Base-by-base conservation (phyloP, 2,797 vertebrate species). In the Galagoides demidoff region DNA sequence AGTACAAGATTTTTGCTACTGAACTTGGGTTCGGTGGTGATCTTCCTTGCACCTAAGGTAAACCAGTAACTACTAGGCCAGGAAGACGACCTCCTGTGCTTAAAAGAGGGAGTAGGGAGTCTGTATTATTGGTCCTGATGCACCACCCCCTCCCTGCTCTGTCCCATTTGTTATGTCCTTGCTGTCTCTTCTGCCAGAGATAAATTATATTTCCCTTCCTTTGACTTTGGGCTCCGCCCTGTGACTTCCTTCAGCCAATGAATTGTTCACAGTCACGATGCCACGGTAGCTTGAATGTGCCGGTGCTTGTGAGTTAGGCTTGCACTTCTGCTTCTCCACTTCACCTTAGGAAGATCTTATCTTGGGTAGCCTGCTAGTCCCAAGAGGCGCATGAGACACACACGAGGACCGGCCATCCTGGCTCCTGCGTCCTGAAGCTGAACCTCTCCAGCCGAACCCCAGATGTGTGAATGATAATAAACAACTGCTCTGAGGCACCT, bases 381-480 rank as follows among this genome's bases (percentile, higher is more conserved):
- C 52, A 22, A 16, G 34, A 64, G n/a, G 11, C 74, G 55, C 16
- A 17, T 6, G 68, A 71, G 25, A 49, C 14, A 39, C 25, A 2
- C 0, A 1, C 2, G 29, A 39, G 11, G 0, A 20, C 37, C 20
- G n/a, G 68, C 5, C 3, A 0, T 52, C 16, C 52, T 34, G 20
- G 74, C 39, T 20, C 10, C 34, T 43, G 29, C 20, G 34, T 11
- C 59, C 77, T 25, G 5, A 34, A 25, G 19, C 59, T 16, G 5
- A 7, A 20, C 34, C 39, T 22, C 52, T 20, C 34, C 55, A 29
- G 70, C 4, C 0, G 9, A 37, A 19, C 31, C 59, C 9, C 2
- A n/a, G 43, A 31, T 1, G 0, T 7, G 11, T 2, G 7, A 81
- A 25, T n/a, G 3, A 45, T 37, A 31, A 63, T 14, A 64, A 52